A percentile compares a stretch with the other conserved stretches of the same genome.
Conservation (phyloP, 35 echinoderm and acorn worm species). For the Patiria miniata region DNA sequence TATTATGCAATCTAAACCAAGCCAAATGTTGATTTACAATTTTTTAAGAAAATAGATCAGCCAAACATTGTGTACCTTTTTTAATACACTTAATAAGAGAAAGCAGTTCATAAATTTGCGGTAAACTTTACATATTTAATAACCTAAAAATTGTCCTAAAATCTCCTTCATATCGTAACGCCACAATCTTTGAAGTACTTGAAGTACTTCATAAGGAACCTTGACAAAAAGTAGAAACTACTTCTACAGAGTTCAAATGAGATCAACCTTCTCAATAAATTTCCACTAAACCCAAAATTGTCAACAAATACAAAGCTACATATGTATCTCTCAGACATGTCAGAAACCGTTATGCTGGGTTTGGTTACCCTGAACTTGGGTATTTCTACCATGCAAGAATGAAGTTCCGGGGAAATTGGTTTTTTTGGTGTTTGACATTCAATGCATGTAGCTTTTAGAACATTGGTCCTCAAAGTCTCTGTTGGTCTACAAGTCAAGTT, state of each 20-base stretch:
- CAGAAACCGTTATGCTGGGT: neutral
- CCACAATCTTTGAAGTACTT: conserved; percentile 23
- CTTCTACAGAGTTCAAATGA: neutral
- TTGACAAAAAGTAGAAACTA: neutral
- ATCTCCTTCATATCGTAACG: conserved; percentile 1
- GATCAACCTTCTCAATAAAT: neutral
- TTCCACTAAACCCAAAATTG: neutral
- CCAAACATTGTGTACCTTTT: too few species aligned
- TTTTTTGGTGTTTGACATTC: too few species aligned
- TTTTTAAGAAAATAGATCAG: too few species aligned
- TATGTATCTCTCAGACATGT: neutral
- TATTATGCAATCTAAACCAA: too few species aligned
- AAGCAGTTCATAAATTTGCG: too few species aligned
- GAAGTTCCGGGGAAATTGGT: too few species aligned
- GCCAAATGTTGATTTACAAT: too few species aligned
- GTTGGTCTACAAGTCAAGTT: too few species aligned
- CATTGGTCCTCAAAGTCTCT: too few species aligned
- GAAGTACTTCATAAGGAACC: conserved; percentile 12
- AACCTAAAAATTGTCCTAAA: neutral
- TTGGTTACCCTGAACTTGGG: neutral
- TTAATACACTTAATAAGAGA: too few species aligned
- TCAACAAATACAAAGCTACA: neutral
- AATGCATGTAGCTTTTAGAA: too few species aligned
- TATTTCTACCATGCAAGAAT: neutral
- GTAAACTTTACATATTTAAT: too few species aligned